Base-by-base conservation (phyloP, 2,797 vertebrate species). In the Micrastur ruficollis region DNA sequence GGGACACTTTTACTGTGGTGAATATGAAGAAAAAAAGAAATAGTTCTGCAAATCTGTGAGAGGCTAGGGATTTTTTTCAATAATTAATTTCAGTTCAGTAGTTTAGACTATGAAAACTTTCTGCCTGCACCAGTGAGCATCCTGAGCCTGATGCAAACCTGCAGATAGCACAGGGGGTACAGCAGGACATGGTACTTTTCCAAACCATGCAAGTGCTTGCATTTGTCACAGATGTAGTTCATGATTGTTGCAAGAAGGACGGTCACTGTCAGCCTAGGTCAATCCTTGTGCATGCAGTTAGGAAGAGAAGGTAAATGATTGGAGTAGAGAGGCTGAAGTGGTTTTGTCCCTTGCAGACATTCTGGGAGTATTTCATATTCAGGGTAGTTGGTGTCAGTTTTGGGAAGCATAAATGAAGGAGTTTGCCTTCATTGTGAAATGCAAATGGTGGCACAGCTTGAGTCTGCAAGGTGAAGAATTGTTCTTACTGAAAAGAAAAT, bases 371-470 rank as follows among this genome's bases (percentile, higher is more conserved):
- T 31, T 93, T 90, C 32, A 12, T 34, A 15, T 25, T 81, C 11
- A 1, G 7, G 14, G 67, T 61, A 38, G n/a, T 5, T 56, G 32
- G 34, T 76, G 31, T 84, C 53, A 58, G 36, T 42, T 86, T 73
- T 58, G 67, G 56, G 42, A 68, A 42, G 56, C 38, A 21, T 5
- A 61, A 73, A 76, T 19, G n/a, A 61, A 53, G 36, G 55, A 31
- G 14, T 79, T 81, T 68, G 68, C 63, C 17, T 63, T 84, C 2
- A 1, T 25, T 65, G 31, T 36, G 49, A 44, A 72, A 32, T 1
- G 1, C 32, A 66, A 13, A 19, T 32, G 40, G 40, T 63, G 13
- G 56, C 34, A 16, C 20, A 34, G n/a, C 42, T 92, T 0, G 0
- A 75, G 27, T 42, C 71, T 42, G 61, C n/a, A 50, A 80, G 38